phyloP scores from a whole-genome alignment of 2,888 invertebrate species.

The Ornithoptera alexandrae region DNA sequence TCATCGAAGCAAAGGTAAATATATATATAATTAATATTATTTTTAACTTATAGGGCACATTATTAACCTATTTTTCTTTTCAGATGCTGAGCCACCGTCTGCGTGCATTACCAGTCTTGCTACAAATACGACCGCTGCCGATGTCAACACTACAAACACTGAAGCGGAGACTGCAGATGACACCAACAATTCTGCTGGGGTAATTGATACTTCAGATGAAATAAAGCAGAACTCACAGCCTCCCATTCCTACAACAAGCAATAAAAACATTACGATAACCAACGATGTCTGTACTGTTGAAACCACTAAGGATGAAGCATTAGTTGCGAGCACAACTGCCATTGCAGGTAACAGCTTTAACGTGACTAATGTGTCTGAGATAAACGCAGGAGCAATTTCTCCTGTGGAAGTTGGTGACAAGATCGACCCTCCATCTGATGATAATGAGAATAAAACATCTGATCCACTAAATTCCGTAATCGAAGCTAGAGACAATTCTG shows the following conservation, averaged over 20 bases:
- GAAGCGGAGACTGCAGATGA: neutral
- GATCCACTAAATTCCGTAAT: neutral
- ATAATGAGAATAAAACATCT: neutral
- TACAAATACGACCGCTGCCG: neutral
- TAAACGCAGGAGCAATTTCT: neutral
- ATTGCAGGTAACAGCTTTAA: neutral
- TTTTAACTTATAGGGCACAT: neutral
- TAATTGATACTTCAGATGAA: neutral
- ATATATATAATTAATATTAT: neutral
- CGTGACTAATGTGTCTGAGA: neutral
- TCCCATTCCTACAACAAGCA: neutral
- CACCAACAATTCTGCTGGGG: neutral
- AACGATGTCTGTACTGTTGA: neutral
- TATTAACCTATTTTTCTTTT: conserved; percentile 28
- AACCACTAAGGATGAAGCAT: neutral
- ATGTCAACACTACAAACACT: neutral
- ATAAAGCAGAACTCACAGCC: neutral
- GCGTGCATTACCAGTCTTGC: neutral
- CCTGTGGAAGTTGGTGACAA: neutral
- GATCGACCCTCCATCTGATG: neutral
- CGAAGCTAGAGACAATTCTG: neutral
- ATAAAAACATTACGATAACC: too few relatives aligned
- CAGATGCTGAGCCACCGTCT: conserved; percentile 8
- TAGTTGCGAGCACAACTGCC: neutral
- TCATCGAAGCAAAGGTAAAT: conserved; percentile 17